phyloP scores from a whole-genome alignment of 2,888 invertebrate species.

The Microdon myrmicae region DNA sequence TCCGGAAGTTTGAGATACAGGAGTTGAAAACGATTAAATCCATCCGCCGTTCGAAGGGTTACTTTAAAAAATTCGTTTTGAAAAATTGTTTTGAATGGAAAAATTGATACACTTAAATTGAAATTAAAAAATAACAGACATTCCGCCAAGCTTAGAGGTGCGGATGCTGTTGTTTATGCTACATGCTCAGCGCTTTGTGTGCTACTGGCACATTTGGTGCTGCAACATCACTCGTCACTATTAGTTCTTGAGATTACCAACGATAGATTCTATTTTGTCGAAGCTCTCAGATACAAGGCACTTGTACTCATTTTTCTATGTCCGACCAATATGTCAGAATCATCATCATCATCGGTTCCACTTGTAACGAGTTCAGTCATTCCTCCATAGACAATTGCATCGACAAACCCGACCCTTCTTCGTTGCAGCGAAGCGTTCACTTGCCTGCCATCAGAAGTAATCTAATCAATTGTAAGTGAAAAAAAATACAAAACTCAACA shows the following conservation, averaged over 20 bases:
- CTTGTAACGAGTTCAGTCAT: constrained; percentile 24
- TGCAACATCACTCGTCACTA: constrained; percentile 17
- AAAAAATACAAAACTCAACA: constrained; percentile 16
- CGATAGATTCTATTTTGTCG: constrained; percentile 18
- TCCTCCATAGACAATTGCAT: constrained; percentile 18
- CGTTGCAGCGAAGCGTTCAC: constrained; percentile 6
- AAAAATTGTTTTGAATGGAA: no score
- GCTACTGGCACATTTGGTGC: constrained; percentile 26
- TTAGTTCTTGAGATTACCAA: constrained; percentile 18
- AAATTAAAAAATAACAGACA: no score
- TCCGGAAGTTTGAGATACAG: no score
- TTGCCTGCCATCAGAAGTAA: constrained; percentile 19
- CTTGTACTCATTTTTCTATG: constrained; percentile 28
- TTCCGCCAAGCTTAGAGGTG: no score
- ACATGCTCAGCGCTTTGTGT: no score
- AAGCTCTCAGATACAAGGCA: constrained; percentile 33
- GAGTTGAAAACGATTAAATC: no score
- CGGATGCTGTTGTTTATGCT: no score
- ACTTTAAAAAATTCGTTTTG: no score
- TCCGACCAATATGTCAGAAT: constrained; percentile 39
- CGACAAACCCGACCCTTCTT: no score
- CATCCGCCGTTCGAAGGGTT: no score
- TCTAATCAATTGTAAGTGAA: constrained; percentile 47
- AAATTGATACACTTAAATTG: no score
- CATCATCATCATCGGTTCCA: constrained; percentile 36